Base-by-base conservation (phyloP, 1,140 invertebrate genomes). In the Drosophila tsacasi region DNA sequence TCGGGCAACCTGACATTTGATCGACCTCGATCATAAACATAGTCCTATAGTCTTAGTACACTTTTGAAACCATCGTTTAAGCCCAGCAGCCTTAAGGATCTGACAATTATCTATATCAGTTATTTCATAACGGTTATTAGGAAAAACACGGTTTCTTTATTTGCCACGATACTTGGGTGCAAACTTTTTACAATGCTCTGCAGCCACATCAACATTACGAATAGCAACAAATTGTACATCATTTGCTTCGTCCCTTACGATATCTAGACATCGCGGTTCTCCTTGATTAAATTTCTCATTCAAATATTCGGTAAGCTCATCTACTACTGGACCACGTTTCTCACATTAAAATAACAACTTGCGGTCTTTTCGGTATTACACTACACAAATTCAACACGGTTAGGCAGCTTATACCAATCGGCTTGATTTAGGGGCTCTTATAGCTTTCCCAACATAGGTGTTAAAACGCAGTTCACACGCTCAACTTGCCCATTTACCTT, bases 1-100 rank as follows among this genome's bases (percentile, higher is more conserved):
- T n/a, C n/a, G n/a, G n/a, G n/a, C n/a, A n/a, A n/a, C 25, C 49
- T 50, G 25, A n/a, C 47, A n/a, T 50, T 50, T 50, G 49, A 50
- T 54, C 12, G n/a, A 15, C n/a, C 50, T 32, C 27, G 27, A 54
- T 54, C 23, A 49, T 40, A 58, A 23, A 25, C 8, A 40, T 6
- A 39, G 13, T 27, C 17, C 9, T 40, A 58, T 39, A 15, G 35
- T 19, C 13, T 42, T 42, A 58, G 27, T 50, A 27, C 55, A 42
- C 23, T 21, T 7, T 27, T 58, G 23, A 23, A 40, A 15, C 37
- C 23, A 58, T 12, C 23, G 37, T 39, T 58, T 40, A 6, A 25
- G 23, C 21, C 9, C 42, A 40, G 35, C 23, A 19, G 35, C 35
- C 5, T 58, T 23, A 12, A 25, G 23, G 15, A 42, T 39, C 21